These are phyloP conservation scores for Dicrostonyx torquatus DNA, from an alignment of 2,797 vertebrate species.

Conservation along the genomic window DNA sequence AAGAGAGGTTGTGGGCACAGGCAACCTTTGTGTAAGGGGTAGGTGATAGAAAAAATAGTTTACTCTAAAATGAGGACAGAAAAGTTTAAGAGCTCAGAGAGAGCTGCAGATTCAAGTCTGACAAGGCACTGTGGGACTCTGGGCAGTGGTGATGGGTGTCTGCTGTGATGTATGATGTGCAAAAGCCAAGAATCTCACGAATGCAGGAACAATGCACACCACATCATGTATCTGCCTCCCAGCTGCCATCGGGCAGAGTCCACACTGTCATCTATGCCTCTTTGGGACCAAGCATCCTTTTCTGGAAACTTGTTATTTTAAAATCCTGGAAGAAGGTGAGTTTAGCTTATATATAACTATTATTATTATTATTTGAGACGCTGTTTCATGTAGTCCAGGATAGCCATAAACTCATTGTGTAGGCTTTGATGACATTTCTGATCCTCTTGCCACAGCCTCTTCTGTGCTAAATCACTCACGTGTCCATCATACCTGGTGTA, in stretches of 20 bases:
- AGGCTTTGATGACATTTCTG: background rate
- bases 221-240: accelerated
- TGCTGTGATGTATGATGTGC: background rate
- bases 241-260: background rate
- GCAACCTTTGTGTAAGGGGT: background rate
- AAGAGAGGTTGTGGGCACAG: background rate
- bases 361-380: background rate
- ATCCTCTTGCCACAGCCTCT: background rate
- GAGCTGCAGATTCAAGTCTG: background rate
- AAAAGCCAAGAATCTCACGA: background rate
- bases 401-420: background rate
- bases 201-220: background rate
- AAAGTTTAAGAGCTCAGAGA: background rate
- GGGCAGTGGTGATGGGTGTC: background rate
- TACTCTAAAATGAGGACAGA: background rate
- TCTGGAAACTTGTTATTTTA: conserved; percentile 13
- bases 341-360: background rate
- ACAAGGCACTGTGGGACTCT: background rate
- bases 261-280: background rate
- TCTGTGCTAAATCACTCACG: too few species aligned
- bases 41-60: background rate
- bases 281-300: background rate
- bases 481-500: background rate
- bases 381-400: background rate
- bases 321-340: background rate